phyloP scores from a whole-genome alignment of 2,797 vertebrate species.

The Rhinophrynus dorsalis region DNA sequence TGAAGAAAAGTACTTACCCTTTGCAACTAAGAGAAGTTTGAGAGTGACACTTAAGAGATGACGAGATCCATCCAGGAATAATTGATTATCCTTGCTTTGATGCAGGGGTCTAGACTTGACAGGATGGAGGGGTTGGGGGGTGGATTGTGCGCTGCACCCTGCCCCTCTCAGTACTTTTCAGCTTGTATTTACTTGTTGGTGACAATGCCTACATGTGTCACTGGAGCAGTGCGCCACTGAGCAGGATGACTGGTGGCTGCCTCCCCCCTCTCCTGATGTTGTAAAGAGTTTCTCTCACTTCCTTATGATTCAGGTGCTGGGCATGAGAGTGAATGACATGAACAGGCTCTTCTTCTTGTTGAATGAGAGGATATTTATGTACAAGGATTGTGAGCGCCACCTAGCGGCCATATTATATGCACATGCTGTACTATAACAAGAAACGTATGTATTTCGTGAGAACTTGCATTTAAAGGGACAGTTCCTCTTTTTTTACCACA shows the following conservation, averaged over 20 bases:
- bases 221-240: constrained; percentile 12
- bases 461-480: no score
- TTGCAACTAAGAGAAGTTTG: neutral
- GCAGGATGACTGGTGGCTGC: neutral
- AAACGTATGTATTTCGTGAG: no score
- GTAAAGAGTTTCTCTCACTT: constrained; percentile 37
- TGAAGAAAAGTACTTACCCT: no score
- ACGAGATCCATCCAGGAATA: constrained; percentile 33
- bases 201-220: constrained; percentile 14
- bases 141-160: no score
- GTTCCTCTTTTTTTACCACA: no score
- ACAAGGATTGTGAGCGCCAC: neutral
- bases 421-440: no score
- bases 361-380: neutral
- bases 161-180: neutral
- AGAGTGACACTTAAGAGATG: constrained; percentile 6
- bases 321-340: constrained; percentile 41
- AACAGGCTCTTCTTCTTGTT: constrained; percentile 34
- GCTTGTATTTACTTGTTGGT: neutral
- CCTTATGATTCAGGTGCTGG: constrained; percentile 38
- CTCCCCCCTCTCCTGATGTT: neutral
- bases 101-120: constrained; percentile 20
- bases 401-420: constrained; percentile 4
- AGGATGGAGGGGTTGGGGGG: neutral
- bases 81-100: neutral